These are phyloP conservation scores for Dromococcyx pavoninus DNA, from an alignment of 2,797 vertebrate species.

Conservation along the genomic window DNA sequence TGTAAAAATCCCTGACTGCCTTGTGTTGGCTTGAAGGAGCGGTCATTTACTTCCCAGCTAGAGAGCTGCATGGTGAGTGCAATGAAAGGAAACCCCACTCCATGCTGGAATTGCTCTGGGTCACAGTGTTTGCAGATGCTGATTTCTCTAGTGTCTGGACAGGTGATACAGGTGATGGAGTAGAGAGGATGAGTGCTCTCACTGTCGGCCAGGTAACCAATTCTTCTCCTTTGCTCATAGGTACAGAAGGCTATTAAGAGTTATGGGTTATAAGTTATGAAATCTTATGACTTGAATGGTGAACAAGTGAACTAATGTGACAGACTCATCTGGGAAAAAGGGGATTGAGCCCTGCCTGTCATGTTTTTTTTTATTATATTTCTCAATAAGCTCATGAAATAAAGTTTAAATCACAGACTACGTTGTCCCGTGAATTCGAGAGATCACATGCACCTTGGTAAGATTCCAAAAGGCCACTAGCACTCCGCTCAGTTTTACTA, in stretches of 20 bases:
- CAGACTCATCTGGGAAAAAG: too few relatives aligned
- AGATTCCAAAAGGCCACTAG: neutral
- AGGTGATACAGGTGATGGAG: neutral
- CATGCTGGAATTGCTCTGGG: neutral
- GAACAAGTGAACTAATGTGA: neutral
- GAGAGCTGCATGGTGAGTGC: neutral
- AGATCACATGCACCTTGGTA: neutral
- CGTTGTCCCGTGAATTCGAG: neutral
- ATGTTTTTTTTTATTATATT: too few relatives aligned
- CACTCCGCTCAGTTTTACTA: neutral
- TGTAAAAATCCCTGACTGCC: too few relatives aligned
- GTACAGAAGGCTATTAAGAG: too few relatives aligned
- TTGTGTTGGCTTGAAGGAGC: too few relatives aligned
- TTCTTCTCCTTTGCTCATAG: too few relatives aligned
- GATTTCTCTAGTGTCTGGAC: neutral
- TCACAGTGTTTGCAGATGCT: neutral
- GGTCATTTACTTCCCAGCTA: neutral
- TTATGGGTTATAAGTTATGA: too few relatives aligned
- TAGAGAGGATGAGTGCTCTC: neutral
- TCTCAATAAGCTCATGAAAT: neutral
- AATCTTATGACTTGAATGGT: neutral
- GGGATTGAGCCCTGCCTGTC: too few relatives aligned
- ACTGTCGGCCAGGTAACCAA: too few relatives aligned
- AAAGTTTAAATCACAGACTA: neutral
- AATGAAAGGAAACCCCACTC: neutral